Evolutionary conservation across 23 tunicate species (phyloP), one percentile per base, ranked within the genome.

Genomic region (Styela plicata): DNA sequence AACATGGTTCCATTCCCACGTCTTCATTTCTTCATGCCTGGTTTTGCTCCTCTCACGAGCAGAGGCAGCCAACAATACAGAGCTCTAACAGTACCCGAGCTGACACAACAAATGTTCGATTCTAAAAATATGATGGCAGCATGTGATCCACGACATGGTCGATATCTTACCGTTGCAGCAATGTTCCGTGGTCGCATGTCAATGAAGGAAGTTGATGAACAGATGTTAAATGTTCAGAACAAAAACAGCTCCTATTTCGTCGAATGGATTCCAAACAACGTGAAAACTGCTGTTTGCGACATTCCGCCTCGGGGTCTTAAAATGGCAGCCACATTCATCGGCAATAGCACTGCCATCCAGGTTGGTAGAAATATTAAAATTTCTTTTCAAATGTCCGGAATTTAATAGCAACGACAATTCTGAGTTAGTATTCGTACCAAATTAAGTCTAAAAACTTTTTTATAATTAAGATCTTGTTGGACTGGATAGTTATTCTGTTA

Each of bases 171-270:
- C 34, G 96, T 90, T 35, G 96, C 96, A 0, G 90, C 93, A 74
- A 90, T 90, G 88, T 90, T 90, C 96, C 96, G 96, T 80, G 96
- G 96, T 69, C 90, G 96, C 62, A 90, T 90, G 96, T 90, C 96
- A 71, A 90, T 90, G 90, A 90, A 90, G 83, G 96, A 90, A 80
- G 96, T 90, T 36, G 96, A 90, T 69, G 96, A 90, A 52, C 96
- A 90, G 66, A 90, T 90, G 96, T 57, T 90, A 71, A 90, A 90
- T 79, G 86, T 82, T 32, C 96, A 90, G 63, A 90, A 90, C 87
- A 90, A 90, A 80, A 90, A 90, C 86, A 85, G 90, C 86, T 81
- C 86, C 30, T 90, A 90, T 87, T 90, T 90, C 66, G 96, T 90
- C 27, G 96, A 90, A 82, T 90, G 96, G 96, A 90, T 90, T 65